Conservation (phyloP, 2,113 vertebrate genomes). For the Eupsittula cactorum region DNA sequence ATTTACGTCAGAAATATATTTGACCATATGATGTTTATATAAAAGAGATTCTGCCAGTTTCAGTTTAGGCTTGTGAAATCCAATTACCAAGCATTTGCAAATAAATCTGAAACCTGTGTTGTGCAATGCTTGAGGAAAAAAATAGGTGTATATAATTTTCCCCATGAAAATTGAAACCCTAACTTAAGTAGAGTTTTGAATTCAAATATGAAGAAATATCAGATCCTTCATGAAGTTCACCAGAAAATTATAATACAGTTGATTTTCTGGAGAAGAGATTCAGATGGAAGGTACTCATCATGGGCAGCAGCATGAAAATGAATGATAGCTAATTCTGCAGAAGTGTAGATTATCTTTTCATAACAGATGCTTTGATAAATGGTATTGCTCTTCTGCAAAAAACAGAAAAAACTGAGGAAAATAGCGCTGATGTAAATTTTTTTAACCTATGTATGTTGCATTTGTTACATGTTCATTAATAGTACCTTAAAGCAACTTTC, state of each 20-base stretch:
- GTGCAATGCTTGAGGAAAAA: background rate
- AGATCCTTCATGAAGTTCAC: background rate
- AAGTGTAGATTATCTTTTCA: background rate
- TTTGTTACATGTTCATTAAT: background rate
- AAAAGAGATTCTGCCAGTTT: background rate
- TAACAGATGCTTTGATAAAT: background rate
- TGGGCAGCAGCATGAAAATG: background rate
- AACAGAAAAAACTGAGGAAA: background rate
- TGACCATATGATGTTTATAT: background rate
- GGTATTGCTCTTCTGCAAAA: background rate
- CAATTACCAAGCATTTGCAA: background rate
- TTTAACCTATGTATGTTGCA: background rate
- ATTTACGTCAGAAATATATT: constrained; percentile 1
- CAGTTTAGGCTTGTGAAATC: background rate
- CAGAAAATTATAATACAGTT: background rate
- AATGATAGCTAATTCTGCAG: background rate
- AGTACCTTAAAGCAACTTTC: background rate
- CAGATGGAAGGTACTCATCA: background rate
- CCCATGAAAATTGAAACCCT: background rate
- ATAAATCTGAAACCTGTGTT: background rate
- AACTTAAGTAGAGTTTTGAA: background rate
- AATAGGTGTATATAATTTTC: background rate
- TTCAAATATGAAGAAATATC: background rate
- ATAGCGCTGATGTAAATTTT: background rate
- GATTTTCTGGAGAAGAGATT: background rate